phyloP scores from a whole-genome alignment of 2,888 invertebrate species.

The Drosophila fungiperda region DNA sequence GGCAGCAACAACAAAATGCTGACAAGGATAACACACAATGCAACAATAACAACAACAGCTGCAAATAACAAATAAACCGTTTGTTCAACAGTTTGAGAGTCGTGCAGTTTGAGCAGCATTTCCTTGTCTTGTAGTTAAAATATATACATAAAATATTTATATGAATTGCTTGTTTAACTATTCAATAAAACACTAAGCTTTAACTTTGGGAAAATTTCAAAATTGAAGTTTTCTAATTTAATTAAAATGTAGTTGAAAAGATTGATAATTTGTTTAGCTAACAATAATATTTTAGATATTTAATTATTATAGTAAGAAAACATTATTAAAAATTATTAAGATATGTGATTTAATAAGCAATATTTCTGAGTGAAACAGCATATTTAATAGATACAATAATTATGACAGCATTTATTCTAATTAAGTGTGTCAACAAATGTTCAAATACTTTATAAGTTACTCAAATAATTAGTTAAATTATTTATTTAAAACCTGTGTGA shows the following conservation, averaged over 20 bases:
- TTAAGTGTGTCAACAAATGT: neutral
- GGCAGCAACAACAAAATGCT: conserved; percentile 43
- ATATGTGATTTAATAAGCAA: neutral
- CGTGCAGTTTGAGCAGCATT: conserved; percentile 6
- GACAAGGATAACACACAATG: conserved; percentile 54
- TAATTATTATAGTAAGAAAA: neutral
- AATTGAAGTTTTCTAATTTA: neutral
- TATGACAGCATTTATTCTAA: neutral
- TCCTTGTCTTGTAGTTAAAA: neutral
- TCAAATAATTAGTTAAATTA: neutral
- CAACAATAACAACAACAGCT: conserved; percentile 14
- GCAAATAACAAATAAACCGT: conserved; percentile 11
- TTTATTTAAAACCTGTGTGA: neutral
- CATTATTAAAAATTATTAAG: neutral
- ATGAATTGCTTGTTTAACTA: neutral
- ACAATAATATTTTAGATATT: neutral
- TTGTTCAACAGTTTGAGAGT: conserved; percentile 20
- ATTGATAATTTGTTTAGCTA: neutral
- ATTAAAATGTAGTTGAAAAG: neutral
- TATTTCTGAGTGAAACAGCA: neutral
- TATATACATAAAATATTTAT: no score
- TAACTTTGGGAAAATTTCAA: neutral
- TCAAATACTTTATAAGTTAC: neutral
- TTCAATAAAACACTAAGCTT: neutral
- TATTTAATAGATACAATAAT: neutral